Percentiles rank a stretch among this genome's conserved stretches.
These are phyloP conservation scores for Drosophila quinaria DNA, from an alignment of 2,888 invertebrate genomes.

Conservation along the genomic window DNA sequence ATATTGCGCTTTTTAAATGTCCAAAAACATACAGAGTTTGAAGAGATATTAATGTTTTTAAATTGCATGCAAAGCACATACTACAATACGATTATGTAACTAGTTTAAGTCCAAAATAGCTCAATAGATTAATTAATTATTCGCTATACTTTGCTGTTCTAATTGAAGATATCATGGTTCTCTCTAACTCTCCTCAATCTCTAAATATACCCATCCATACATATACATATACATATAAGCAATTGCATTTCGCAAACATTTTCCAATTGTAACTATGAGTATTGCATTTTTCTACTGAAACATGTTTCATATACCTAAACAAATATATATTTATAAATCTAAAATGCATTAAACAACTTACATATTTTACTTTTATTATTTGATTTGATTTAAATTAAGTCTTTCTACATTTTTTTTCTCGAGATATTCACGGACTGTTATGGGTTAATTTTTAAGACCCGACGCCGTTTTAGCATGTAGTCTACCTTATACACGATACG, in stretches of 20 bases:
- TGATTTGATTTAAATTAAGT: conserved; percentile 26
- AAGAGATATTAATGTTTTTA: conserved; percentile 66
- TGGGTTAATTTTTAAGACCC: conserved; percentile 32
- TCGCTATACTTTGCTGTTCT: conserved; percentile 29
- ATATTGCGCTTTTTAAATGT: conserved; percentile 55
- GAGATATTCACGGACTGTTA: conserved; percentile 40
- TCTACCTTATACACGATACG: conserved; percentile 52
- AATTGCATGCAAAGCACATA: conserved; percentile 57
- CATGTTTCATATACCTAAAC: conserved; percentile 8
- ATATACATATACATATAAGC: conserved; percentile 32
- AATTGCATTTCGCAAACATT: conserved; percentile 56
- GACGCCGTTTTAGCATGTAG: conserved; percentile 51
- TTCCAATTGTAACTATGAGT: conserved; percentile 73
- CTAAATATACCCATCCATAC: conserved; percentile 11
- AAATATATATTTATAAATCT: conserved; percentile 26
- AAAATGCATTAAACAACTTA: conserved; percentile 52
- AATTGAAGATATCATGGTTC: conserved; percentile 4
- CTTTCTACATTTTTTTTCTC: conserved; percentile 22
- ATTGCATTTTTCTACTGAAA: conserved; percentile 67
- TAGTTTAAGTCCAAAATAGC: conserved; percentile 67
- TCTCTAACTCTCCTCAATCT: conserved; percentile 6
- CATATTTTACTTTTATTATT: conserved; percentile 37
- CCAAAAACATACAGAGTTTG: conserved; percentile 17
- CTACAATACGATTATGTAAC: conserved; percentile 14
- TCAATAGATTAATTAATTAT: conserved; percentile 40